Evolutionary conservation across 2,113 vertebrate species (phyloP).

Genomic region (Poeciliopsis prolifica): DNA sequence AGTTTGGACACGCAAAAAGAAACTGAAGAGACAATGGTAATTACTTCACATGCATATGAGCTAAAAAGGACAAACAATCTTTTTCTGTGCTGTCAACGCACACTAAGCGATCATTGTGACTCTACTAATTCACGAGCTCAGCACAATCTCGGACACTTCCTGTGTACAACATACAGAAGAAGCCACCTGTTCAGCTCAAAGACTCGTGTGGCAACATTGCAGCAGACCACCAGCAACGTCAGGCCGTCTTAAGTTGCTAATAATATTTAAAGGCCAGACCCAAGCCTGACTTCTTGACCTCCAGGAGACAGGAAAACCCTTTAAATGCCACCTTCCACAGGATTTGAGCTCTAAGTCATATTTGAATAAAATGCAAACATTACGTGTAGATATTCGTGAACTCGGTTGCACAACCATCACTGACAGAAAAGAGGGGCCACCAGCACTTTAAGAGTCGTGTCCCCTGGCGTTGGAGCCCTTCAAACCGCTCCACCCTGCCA

Average conservation of each 20-base stretch:
- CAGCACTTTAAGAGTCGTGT: conserved; percentile 9
- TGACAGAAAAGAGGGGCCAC: background rate
- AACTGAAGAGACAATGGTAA: too few relatives aligned
- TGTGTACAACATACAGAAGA: conserved; percentile 25
- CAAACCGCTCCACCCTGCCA: conserved; percentile 73
- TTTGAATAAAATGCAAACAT: background rate
- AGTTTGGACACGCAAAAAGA: too few relatives aligned
- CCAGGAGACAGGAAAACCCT: conserved; percentile 21
- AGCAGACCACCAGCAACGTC: conserved; percentile 65
- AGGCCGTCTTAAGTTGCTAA: conserved; percentile 58
- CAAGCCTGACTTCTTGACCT: conserved; percentile 19
- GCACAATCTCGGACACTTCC: conserved; percentile 22
- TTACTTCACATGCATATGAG: too few relatives aligned
- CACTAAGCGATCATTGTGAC: background rate
- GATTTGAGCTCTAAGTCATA: background rate
- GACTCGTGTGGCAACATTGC: conserved; percentile 45
- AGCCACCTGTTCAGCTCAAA: conserved; percentile 64
- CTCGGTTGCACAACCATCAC: background rate
- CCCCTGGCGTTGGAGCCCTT: conserved; percentile 39
- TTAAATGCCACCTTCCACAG: background rate
- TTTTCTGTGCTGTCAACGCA: background rate
- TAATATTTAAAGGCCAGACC: conserved; percentile 60
- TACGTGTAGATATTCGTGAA: background rate
- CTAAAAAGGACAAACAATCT: too few relatives aligned
- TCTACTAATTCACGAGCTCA: conserved; percentile 13